Evolutionary conservation across 2,797 vertebrate genomes (phyloP).

Genomic region (Manis pentadactyla): DNA sequence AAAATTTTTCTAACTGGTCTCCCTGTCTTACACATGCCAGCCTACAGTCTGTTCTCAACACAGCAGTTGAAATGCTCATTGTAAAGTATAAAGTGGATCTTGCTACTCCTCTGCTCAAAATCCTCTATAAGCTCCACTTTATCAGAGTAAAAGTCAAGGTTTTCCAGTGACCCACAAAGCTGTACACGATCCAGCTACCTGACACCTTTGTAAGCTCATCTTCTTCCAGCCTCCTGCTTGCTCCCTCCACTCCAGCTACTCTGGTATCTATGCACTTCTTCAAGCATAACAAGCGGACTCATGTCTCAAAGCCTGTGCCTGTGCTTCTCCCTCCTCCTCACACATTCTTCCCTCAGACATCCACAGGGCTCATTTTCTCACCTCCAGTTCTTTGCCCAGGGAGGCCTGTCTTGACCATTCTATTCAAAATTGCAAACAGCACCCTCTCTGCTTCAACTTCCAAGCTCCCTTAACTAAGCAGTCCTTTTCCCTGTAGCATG

Average conservation of each 20-base stretch:
- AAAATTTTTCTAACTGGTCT: neutral
- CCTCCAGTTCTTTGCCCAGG: neutral
- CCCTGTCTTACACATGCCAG: neutral
- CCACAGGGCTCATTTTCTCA: neutral
- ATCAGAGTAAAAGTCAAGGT: neutral
- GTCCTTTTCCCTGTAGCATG: neutral
- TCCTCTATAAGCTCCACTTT: neutral
- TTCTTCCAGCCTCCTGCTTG: neutral
- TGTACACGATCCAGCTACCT: too few species aligned
- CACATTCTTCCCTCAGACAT: neutral
- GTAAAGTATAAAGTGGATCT: neutral
- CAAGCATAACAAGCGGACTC: neutral
- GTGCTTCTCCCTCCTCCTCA: neutral
- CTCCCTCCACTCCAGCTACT: neutral
- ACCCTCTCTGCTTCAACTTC: neutral
- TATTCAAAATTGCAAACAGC: neutral
- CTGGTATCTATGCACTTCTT: neutral
- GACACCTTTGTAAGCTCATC: neutral
- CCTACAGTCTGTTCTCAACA: neutral
- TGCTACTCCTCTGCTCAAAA: conserved; percentile 8
- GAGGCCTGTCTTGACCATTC: neutral
- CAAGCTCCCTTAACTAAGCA: neutral
- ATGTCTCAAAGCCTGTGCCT: neutral
- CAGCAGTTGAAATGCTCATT: neutral
- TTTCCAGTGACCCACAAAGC: neutral